phyloP scores from a whole-genome alignment of 1,140 invertebrate genomes.

The Philopotamus ludificatus region DNA sequence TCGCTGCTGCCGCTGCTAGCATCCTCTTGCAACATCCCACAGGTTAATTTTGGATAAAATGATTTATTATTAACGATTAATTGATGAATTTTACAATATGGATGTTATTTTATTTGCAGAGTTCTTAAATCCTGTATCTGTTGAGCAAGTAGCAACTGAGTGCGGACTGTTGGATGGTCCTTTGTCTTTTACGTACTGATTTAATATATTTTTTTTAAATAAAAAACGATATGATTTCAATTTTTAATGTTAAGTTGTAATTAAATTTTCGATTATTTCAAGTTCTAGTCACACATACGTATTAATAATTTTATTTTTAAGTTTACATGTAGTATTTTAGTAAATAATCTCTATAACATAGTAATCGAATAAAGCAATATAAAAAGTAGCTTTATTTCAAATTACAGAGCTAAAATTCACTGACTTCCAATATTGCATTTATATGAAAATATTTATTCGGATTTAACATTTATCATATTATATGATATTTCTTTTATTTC shows the following conservation, averaged over 20 bases:
- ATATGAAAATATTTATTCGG: no score
- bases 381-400: no score
- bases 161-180: slow-evolving; percentile 49
- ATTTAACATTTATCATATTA: no score
- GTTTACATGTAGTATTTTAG: no score
- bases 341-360: no score
- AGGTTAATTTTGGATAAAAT: neutral
- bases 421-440: no score
- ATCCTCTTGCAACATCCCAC: slow-evolving; percentile 45
- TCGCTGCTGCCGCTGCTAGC: slow-evolving; percentile 53
- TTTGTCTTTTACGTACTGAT: slow-evolving; percentile 27
- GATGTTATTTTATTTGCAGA: slow-evolving; percentile 47
- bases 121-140: slow-evolving; percentile 54
- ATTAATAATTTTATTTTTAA: neutral
- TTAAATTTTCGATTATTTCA: neutral
- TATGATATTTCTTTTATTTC: no score
- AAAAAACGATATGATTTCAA: neutral
- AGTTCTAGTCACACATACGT: neutral
- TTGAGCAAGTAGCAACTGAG: slow-evolving; percentile 53
- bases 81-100: neutral
- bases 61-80: neutral
- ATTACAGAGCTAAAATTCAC: no score
- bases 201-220: neutral
- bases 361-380: no score
- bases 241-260: no score